These are phyloP conservation scores for Girardinichthys multiradiatus DNA, from an alignment of 2,113 vertebrate species.

Conservation along the genomic window DNA sequence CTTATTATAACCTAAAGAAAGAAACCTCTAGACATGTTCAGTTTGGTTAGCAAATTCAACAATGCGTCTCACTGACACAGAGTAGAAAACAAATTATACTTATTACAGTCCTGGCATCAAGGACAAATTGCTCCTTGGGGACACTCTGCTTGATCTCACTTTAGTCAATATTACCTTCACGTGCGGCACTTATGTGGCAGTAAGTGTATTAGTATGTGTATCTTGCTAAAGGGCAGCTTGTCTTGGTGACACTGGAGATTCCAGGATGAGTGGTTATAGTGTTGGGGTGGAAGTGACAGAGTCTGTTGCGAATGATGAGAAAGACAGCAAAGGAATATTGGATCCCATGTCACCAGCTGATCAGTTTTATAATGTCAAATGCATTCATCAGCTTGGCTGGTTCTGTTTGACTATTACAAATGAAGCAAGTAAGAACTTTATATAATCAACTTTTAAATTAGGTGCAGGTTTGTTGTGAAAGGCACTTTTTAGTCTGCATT, in stretches of 20 bases:
- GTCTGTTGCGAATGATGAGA: conserved; percentile 22
- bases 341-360: background rate
- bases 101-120: conserved; percentile 72
- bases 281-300: conserved; percentile 25
- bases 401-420: background rate
- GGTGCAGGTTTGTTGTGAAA: background rate
- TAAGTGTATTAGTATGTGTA: conserved; percentile 58
- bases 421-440: background rate
- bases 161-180: conserved; percentile 75
- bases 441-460: background rate
- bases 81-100: conserved; percentile 61
- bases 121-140: conserved; percentile 71
- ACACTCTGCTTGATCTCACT: conserved; percentile 68
- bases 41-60: conserved; percentile 46
- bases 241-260: conserved; percentile 58
- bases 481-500: background rate
- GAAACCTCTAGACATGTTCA: conserved; percentile 23
- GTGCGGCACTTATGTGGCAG: conserved; percentile 63
- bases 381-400: background rate
- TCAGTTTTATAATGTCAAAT: background rate
- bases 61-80: conserved; percentile 41
- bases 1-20: conserved; percentile 23
- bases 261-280: conserved; percentile 38
- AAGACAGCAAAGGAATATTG: background rate
- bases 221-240: conserved; percentile 50